Evolutionary conservation across 2,888 invertebrate species (phyloP), one percentile per base, ranked within the genome.

Genomic region (Andrena marginata): DNA sequence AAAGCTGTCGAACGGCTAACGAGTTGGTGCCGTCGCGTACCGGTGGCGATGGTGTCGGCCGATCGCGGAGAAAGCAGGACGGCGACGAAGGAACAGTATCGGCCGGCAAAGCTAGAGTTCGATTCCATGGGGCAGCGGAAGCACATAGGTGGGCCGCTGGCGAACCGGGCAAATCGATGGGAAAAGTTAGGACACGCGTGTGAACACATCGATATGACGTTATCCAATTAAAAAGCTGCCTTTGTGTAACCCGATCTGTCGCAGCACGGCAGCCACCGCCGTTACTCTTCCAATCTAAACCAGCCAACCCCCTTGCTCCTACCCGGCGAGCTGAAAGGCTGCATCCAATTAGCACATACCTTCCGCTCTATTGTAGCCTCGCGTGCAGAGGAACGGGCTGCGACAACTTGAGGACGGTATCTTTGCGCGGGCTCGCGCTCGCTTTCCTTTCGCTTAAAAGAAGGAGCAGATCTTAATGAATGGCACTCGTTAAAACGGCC

Each of bases 171-270:
- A 83, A 83, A 87, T 82, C 89, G 87, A 87, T 87, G 88, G 88
- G 85, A 88, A 90, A 91, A 91, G 91, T 92, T 92, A 90, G 91
- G 88, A 90, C 87, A 87, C 89, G 88, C 89, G 89, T 89, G 90
- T 89, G 90, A 90, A 91, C 89, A 89, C 90, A 89, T 88, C 90
- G 89, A 90, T 89, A 90, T 90, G 91, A 92, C 91, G 92, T 91
- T 92, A 92, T 93, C 93, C 93, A 93, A 93, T 93, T 93, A 93
- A 93, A 93, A 92, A 92, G 88, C 89, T 88, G 87, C 90, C 90
- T 92, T 90, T 92, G 91, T 91, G 89, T 88, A 88, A 87, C 83
- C 86, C 88, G 89, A 88, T 87, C 90, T 89, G 88, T 90, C 90
- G 86, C 86, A 85, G 85, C 42, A 5, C 80, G 59, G 79, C 89